phyloP scores from a whole-genome alignment of 2,113 vertebrate genomes.

The Hippocampus zosterae region DNA sequence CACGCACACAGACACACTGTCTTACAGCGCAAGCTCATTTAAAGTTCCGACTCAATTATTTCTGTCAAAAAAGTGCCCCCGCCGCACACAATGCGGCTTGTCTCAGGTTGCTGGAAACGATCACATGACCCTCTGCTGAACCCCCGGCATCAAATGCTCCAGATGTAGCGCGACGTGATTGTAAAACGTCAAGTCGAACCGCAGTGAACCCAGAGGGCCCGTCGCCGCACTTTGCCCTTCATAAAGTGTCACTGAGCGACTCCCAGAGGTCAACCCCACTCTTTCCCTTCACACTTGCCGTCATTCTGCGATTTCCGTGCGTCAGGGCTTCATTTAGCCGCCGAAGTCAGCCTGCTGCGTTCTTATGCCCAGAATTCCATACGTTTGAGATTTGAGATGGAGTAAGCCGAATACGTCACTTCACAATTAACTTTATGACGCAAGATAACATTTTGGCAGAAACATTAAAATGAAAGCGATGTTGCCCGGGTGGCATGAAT shows the following conservation, averaged over 20 bases:
- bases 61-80: slow-evolving; percentile 25
- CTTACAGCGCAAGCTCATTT: slow-evolving; percentile 24
- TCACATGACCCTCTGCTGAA: slow-evolving; percentile 42
- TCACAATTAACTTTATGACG: slow-evolving; percentile 30
- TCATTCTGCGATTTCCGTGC: slow-evolving; percentile 31
- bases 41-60: slow-evolving; percentile 37
- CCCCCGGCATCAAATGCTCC: slow-evolving; percentile 41
- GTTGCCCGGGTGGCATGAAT: not conserved
- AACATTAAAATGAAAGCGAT: not conserved
- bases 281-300: slow-evolving; percentile 38
- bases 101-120: slow-evolving; percentile 47
- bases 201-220: not conserved
- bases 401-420: slow-evolving; percentile 36
- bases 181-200: slow-evolving; percentile 13
- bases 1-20: slow-evolving; percentile 3
- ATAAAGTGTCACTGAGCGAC: slow-evolving; percentile 32
- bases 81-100: slow-evolving; percentile 21
- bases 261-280: slow-evolving; percentile 24
- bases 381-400: slow-evolving; percentile 15
- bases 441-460: not conserved
- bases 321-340: slow-evolving; percentile 32
- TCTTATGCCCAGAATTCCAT: slow-evolving; percentile 54
- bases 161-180: slow-evolving; percentile 29
- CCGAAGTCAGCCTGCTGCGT: slow-evolving; percentile 38
- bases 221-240: slow-evolving; percentile 17